Evolutionary conservation across 1,140 invertebrate genomes (phyloP).

Genomic region (Delia radicum): DNA sequence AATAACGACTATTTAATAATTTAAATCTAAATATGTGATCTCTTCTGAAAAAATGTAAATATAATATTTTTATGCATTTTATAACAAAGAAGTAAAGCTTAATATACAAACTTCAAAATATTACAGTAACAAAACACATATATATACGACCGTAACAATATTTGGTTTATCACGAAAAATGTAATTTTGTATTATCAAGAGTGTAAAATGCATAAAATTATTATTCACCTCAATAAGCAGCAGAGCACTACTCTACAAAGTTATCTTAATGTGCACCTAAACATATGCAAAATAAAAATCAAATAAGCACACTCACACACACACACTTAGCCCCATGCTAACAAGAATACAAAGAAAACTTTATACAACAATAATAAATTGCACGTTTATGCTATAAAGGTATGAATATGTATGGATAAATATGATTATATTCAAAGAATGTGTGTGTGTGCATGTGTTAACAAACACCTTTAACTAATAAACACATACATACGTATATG

Average conservation of each 20-base stretch:
- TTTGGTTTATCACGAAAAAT: too few species aligned
- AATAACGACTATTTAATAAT: too few species aligned
- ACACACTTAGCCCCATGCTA: neutral
- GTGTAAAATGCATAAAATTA: constrained; percentile 19
- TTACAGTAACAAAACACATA: too few species aligned
- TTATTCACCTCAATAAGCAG: constrained; percentile 12
- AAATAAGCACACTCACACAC: neutral
- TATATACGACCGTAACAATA: too few species aligned
- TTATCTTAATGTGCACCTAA: constrained; percentile 14
- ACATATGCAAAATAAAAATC: neutral
- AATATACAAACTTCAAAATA: too few species aligned
- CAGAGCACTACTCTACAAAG: neutral
- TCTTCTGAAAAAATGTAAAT: too few species aligned
- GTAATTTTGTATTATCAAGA: neutral
- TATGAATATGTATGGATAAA: neutral
- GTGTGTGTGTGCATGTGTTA: too few species aligned
- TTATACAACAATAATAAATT: neutral
- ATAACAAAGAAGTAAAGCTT: too few species aligned
- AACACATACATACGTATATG: neutral
- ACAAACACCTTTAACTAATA: neutral
- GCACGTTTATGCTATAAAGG: neutral
- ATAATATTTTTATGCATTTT: too few species aligned
- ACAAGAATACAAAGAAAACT: neutral
- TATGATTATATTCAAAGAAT: neutral
- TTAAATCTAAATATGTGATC: too few species aligned